These are phyloP conservation scores for Trissolcus basalis DNA, from an alignment of 1,140 invertebrate species.

Conservation along the genomic window DNA sequence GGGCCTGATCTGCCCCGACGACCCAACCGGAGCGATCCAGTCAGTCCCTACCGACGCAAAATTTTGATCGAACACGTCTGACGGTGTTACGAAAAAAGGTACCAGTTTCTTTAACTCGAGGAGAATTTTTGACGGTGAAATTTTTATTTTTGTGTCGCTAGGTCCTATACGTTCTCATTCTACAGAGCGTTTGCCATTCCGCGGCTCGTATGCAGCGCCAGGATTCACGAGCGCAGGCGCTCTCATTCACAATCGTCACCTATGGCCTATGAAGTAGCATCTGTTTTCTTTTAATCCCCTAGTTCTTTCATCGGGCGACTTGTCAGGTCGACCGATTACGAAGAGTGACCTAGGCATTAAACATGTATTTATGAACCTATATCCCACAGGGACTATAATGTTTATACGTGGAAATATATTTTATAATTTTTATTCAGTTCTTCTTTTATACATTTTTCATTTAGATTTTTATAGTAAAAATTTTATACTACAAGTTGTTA, in stretches of 20 bases:
- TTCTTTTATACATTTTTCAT: too few species aligned
- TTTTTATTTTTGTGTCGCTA: too few species aligned
- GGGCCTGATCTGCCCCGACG: too few species aligned
- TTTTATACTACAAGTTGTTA: too few species aligned
- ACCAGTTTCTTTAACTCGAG: too few species aligned
- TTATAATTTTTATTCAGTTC: too few species aligned
- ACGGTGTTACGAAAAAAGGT: too few species aligned
- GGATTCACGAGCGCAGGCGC: conserved; percentile 35
- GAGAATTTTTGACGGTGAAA: too few species aligned
- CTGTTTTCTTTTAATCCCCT: conserved; percentile 32
- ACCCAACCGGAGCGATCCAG: too few species aligned
- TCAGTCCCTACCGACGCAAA: too few species aligned
- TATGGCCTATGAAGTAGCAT: conserved; percentile 37
- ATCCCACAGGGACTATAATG: background rate
- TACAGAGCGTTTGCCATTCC: conserved; percentile 45
- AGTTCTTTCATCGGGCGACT: conserved; percentile 26
- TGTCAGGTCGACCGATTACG: conserved; percentile 11
- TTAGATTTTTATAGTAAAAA: too few species aligned
- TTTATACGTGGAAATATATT: background rate
- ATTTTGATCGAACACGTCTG: too few species aligned
- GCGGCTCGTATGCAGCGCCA: conserved; percentile 33
- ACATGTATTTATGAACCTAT: conserved; percentile 5
- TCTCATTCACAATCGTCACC: conserved; percentile 23
- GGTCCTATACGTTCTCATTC: conserved; percentile 41
- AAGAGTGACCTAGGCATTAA: conserved; percentile 19